Evolutionary conservation across 2,797 vertebrate genomes (phyloP).

Genomic region (Chelonia mydas): DNA sequence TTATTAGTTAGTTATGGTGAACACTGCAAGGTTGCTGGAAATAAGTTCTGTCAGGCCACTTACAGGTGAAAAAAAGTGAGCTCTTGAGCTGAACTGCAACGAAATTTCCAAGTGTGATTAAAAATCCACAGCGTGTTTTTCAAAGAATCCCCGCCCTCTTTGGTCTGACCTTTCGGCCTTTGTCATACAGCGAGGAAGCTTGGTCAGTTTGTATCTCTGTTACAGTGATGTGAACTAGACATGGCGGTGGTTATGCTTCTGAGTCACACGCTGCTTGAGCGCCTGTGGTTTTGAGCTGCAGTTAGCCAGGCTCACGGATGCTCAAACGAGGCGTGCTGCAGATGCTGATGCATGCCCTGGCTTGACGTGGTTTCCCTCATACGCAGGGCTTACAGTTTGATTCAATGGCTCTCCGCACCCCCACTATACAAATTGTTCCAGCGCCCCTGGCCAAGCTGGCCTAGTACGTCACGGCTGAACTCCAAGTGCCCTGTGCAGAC

Average conservation of each 20-base stretch:
- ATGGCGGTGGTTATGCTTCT: neutral
- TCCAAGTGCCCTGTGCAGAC: neutral
- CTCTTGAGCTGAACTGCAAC: neutral
- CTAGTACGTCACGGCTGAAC: neutral
- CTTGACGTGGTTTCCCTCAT: too few relatives aligned
- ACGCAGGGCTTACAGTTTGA: too few relatives aligned
- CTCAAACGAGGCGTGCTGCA: too few relatives aligned
- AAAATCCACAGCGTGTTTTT: neutral
- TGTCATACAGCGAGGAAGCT: neutral
- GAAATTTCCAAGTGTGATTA: neutral
- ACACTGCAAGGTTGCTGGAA: rapidly evolving
- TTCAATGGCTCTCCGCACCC: too few relatives aligned
- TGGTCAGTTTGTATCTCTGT: neutral
- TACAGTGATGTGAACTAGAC: neutral
- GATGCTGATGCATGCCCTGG: too few relatives aligned
- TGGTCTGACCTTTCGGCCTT: neutral
- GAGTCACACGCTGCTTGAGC: neutral
- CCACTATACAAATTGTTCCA: too few relatives aligned
- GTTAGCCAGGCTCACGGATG: too few relatives aligned
- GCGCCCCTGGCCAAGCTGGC: neutral
- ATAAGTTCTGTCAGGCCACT: neutral
- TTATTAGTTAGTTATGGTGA: neutral
- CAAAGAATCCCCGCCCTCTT: neutral
- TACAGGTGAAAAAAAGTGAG: neutral
- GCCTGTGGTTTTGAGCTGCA: neutral